phyloP scores from a whole-genome alignment of 2,888 invertebrate genomes.

The Megaustenia siamemsis region DNA sequence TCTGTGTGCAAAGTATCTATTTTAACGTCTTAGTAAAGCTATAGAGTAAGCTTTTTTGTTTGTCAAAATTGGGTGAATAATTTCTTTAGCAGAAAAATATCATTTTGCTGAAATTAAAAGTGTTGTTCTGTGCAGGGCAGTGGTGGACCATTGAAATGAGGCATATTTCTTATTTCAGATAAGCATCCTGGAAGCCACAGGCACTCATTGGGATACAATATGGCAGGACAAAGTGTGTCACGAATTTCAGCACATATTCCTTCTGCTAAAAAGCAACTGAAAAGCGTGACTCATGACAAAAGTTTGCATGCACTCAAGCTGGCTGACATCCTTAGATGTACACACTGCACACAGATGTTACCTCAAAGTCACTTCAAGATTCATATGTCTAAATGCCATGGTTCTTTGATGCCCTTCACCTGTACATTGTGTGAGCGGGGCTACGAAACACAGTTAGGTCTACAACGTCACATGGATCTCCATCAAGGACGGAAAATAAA shows the following conservation, averaged over 20 bases:
- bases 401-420: constrained; percentile 33
- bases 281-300: not conserved
- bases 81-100: no score
- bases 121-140: not conserved
- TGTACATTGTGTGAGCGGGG: constrained; percentile 45
- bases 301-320: not conserved
- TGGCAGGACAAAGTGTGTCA: constrained; percentile 13
- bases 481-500: constrained; percentile 37
- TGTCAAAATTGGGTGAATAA: no score
- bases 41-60: no score
- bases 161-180: constrained; percentile 43
- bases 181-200: not conserved
- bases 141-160: constrained; percentile 30
- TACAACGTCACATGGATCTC: constrained; percentile 38
- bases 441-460: constrained; percentile 43
- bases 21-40: no score
- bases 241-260: not conserved
- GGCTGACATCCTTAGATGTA: not conserved
- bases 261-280: not conserved
- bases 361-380: constrained; percentile 5
- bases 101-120: no score
- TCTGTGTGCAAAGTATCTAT: no score
- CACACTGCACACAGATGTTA: constrained; percentile 24
- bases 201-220: not conserved
- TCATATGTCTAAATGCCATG: constrained; percentile 44